Percentiles rank a stretch among this genome's conserved stretches.
phyloP scores from a whole-genome alignment of 2,113 vertebrate species.

The Hippoglossus stenolepis region DNA sequence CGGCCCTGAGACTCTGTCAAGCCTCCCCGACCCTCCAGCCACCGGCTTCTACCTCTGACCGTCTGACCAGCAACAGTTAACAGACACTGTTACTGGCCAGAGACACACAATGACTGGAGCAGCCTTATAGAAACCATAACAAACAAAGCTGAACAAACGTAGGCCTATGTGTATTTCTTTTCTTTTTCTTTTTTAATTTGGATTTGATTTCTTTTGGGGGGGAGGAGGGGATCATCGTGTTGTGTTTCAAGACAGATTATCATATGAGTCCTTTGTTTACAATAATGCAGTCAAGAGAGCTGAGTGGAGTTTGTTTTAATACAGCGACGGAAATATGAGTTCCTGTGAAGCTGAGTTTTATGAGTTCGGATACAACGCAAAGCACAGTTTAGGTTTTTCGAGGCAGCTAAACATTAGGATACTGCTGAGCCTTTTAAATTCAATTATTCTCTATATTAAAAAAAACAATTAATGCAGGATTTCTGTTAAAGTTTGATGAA shows the following conservation, averaged over 20 bases:
- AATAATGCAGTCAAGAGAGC: slow-evolving; percentile 67
- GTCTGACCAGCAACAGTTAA: slow-evolving; percentile 23
- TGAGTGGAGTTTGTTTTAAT: background rate
- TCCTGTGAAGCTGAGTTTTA: slow-evolving; percentile 8
- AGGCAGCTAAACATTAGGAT: background rate
- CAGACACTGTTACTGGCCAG: slow-evolving; percentile 45
- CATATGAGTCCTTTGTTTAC: slow-evolving; percentile 78
- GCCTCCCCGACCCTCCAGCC: slow-evolving; percentile 64
- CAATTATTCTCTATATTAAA: background rate
- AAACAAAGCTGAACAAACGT: slow-evolving; percentile 38
- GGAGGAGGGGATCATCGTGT: slow-evolving; percentile 6
- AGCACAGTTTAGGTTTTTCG: background rate
- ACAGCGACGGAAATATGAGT: slow-evolving; percentile 32
- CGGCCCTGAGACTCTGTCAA: slow-evolving; percentile 55
- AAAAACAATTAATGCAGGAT: background rate
- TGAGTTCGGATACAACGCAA: slow-evolving; percentile 38
- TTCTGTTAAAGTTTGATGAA: background rate
- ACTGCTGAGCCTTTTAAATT: background rate
- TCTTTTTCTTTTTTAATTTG: slow-evolving; percentile 1
- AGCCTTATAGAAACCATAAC: slow-evolving; percentile 63
- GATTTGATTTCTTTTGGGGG: background rate
- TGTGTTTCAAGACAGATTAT: slow-evolving; percentile 63
- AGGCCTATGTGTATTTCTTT: slow-evolving; percentile 32
- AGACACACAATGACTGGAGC: slow-evolving; percentile 55
- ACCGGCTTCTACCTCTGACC: slow-evolving; percentile 78